phyloP scores from a whole-genome alignment of 1,140 invertebrate species.

The Drosophila virilis region DNA sequence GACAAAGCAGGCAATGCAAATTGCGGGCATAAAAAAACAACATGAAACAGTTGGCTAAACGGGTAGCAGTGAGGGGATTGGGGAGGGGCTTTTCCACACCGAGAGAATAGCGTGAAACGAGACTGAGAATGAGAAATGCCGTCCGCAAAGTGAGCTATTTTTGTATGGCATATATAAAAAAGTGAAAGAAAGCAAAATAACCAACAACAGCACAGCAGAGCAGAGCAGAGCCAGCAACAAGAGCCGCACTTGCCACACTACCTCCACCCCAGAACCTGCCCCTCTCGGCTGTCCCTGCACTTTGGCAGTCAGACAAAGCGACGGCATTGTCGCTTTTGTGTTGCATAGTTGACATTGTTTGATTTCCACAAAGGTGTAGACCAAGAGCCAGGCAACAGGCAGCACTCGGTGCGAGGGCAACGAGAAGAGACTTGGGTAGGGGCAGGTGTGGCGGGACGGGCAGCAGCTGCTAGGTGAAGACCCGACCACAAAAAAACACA shows the following conservation, averaged over 20 bases:
- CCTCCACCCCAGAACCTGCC: too few species aligned
- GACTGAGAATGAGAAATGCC: slow-evolving; percentile 32
- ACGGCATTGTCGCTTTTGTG: slow-evolving; percentile 80
- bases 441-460: neutral
- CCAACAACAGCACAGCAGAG: slow-evolving; percentile 18
- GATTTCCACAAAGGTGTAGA: slow-evolving; percentile 75
- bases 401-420: slow-evolving; percentile 3
- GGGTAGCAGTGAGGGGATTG: neutral
- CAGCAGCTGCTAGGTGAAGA: slow-evolving; percentile 30
- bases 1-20: slow-evolving; percentile 57
- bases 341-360: slow-evolving; percentile 82
- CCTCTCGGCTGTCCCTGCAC: neutral
- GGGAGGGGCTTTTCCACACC: neutral
- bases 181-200: neutral
- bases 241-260: neutral
- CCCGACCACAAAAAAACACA: slow-evolving; percentile 40
- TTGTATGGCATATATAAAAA: slow-evolving; percentile 37
- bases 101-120: slow-evolving; percentile 28
- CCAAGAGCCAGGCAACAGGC: slow-evolving; percentile 51
- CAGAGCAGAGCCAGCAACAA: slow-evolving; percentile 17
- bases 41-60: slow-evolving; percentile 25
- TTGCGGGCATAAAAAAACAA: slow-evolving; percentile 48
- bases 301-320: slow-evolving; percentile 70
- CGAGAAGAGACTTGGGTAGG: neutral
- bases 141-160: slow-evolving; percentile 57